Evolutionary conservation across 1,140 invertebrate species (phyloP), one percentile per base, ranked within the genome.

Genomic region (Tetraneura akinire): DNA sequence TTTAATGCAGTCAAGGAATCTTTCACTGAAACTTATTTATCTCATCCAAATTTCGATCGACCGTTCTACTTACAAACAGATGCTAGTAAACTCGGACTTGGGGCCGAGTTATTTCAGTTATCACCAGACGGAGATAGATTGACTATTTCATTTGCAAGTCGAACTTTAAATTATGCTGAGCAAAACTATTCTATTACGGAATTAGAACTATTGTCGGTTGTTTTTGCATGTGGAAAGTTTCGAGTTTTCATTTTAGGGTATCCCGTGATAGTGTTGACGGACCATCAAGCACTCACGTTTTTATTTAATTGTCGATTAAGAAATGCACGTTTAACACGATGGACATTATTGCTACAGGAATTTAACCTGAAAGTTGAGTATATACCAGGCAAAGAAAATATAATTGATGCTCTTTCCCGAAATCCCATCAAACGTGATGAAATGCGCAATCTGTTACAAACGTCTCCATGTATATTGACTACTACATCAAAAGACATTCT

Each of bases 21-120:
- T 4, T 66, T 66, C 18, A 16, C n/a, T 5, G 62, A 66, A 42
- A 2, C 3, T 6, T n/a, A 37, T 42, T 16, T 16, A 21, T 18
- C 1, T 66, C 16, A 84, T 42, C 82, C 83, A 10, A 11, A 78
- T 8, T 78, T 49, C 21, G 9, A 29, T 42, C 5, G 21, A 32
- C 23, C 1, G 14, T 78, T 78, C n/a, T 26, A 57, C 26, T 16
- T 78, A 42, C 8, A 42, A 5, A 60, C 74, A 11, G 74, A 78
- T 23, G 74, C 74, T 6, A 29, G 21, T 10, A 29, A 23, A 16
- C 11, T 42, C 11, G 62, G 26, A 4, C 16, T 66, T 5, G 62
- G 62, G 1, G 62, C 62, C 1, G 62, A 66, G n/a, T 32, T 73
- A n/a, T 66, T 32, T 9, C 62, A 66, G 18, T 16, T 66, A 13